Percentiles rank a stretch among this genome's conserved stretches.
Conservation (phyloP, 1,140 invertebrate genomes). For the Zophobas atratus region DNA sequence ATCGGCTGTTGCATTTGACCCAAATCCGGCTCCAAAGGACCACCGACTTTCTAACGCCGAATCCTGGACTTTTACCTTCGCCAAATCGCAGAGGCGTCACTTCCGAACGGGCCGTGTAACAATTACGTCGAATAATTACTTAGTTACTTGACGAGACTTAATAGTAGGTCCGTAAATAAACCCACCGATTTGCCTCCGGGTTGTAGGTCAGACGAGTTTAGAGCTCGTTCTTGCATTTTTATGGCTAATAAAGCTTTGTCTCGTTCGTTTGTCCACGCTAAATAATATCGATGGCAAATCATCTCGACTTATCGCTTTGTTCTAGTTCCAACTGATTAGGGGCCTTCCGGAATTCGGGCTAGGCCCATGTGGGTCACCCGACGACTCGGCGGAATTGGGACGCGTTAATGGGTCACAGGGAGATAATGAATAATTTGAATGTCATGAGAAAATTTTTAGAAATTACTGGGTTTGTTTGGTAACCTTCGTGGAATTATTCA, state of each 20-base stretch:
- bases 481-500: constrained; percentile 31
- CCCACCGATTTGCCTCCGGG: constrained; percentile 32
- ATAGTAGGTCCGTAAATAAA: constrained; percentile 49
- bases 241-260: constrained; percentile 46
- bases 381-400: constrained; percentile 29
- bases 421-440: constrained; percentile 39
- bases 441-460: constrained; percentile 32
- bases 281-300: constrained; percentile 28
- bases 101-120: constrained; percentile 5
- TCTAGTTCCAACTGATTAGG: constrained; percentile 23
- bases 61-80: constrained; percentile 18
- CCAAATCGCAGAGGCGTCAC: constrained; percentile 11
- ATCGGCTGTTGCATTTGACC: neutral
- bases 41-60: constrained; percentile 17
- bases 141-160: constrained; percentile 31
- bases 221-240: constrained; percentile 46
- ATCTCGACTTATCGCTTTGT: constrained; percentile 15
- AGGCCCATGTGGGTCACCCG: constrained; percentile 13
- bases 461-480: neutral
- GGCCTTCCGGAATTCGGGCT: constrained; percentile 21
- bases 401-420: constrained; percentile 29
- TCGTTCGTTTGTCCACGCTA: constrained; percentile 19
- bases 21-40: neutral
- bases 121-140: constrained; percentile 22
- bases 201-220: constrained; percentile 50